phyloP scores from a whole-genome alignment of 2,797 vertebrate genomes.

The Trematomus bernacchii region DNA sequence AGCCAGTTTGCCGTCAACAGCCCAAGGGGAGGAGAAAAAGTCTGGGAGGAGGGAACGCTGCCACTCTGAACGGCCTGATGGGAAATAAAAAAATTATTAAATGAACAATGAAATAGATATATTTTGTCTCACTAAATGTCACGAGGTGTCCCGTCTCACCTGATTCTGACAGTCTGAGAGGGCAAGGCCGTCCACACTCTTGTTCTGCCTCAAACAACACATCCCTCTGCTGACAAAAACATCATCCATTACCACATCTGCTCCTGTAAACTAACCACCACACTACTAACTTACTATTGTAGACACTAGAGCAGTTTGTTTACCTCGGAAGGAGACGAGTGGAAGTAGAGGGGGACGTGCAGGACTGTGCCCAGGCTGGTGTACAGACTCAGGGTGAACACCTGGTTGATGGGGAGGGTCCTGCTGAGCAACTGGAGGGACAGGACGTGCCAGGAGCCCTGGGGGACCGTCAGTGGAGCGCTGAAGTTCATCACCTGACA shows the following conservation, averaged over 20 bases:
- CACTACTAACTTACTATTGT: not conserved
- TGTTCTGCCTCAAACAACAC: slow-evolving; percentile 87
- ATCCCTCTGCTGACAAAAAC: slow-evolving; percentile 83
- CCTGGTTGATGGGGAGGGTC: slow-evolving; percentile 83
- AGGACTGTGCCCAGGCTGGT: slow-evolving; percentile 89
- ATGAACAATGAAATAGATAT: not conserved
- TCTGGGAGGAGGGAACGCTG: slow-evolving; percentile 90
- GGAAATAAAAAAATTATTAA: slow-evolving; percentile 7
- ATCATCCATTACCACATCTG: slow-evolving; percentile 17
- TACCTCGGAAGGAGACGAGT: slow-evolving; percentile 88
- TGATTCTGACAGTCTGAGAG: slow-evolving; percentile 89
- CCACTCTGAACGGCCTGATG: slow-evolving; percentile 90
- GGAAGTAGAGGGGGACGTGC: slow-evolving; percentile 90
- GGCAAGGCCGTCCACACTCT: slow-evolving; percentile 92
- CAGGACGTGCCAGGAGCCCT: slow-evolving; percentile 93
- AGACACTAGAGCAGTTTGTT: not conserved
- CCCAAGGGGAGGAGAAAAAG: slow-evolving; percentile 86
- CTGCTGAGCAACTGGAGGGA: slow-evolving; percentile 89
- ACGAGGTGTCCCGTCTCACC: slow-evolving; percentile 79
- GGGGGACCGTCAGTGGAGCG: slow-evolving; percentile 85
- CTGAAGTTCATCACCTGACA: slow-evolving; percentile 91
- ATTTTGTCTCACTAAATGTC: not conserved
- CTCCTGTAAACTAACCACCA: not conserved
- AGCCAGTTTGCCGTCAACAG: slow-evolving; percentile 90
- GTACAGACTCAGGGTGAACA: slow-evolving; percentile 88